phyloP scores from a whole-genome alignment of 1,140 invertebrate genomes.

The Diuraphis noxia region DNA sequence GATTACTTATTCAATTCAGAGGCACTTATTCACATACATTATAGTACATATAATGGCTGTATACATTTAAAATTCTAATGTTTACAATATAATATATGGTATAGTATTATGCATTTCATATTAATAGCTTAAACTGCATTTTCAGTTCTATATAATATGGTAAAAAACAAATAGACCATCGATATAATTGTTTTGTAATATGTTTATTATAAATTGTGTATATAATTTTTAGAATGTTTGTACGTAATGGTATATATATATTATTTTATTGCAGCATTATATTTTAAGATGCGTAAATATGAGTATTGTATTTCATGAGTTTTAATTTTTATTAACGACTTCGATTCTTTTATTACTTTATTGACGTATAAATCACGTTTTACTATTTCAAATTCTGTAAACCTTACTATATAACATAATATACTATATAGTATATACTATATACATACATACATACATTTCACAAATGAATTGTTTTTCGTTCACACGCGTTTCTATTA shows the following conservation, averaged over 20 bases:
- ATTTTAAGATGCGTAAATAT: neutral
- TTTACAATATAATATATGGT: neutral
- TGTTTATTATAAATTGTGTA: neutral
- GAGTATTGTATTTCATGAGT: neutral
- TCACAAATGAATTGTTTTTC: neutral
- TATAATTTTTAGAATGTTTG: neutral
- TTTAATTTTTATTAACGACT: neutral
- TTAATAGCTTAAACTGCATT: neutral
- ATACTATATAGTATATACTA: too few species aligned
- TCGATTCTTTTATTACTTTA: slow-evolving; percentile 10
- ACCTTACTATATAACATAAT: neutral
- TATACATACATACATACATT: neutral
- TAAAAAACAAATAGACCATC: neutral
- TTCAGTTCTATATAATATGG: neutral
- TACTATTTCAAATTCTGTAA: neutral
- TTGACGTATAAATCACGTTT: slow-evolving; percentile 9
- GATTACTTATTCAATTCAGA: neutral
- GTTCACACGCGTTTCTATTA: neutral
- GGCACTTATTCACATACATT: neutral
- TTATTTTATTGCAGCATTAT: neutral
- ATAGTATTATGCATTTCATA: neutral
- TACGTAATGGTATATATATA: neutral
- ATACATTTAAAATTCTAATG: neutral
- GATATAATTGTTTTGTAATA: neutral
- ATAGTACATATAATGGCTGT: neutral